phyloP scores from a whole-genome alignment of 1,140 invertebrate species.

The Zaprionus ghesquierei region DNA sequence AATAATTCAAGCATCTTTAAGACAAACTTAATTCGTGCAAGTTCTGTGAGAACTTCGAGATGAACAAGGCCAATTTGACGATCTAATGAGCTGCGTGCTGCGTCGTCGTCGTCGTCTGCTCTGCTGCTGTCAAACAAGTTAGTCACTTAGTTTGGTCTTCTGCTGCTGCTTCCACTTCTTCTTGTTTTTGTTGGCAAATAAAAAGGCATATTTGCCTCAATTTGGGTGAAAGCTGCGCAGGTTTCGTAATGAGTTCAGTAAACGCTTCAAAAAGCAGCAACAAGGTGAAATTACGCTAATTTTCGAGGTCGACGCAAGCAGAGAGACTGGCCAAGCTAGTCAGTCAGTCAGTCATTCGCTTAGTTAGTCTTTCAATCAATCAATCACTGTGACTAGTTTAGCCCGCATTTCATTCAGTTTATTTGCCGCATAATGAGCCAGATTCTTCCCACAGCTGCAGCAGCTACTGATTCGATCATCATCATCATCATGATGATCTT shows the following conservation, averaged over 20 bases:
- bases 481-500: slow-evolving; percentile 19
- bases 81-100: neutral
- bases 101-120: neutral
- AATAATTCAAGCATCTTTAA: no score
- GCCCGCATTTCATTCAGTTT: slow-evolving; percentile 33
- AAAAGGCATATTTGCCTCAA: slow-evolving; percentile 21
- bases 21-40: neutral
- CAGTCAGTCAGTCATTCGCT: slow-evolving; percentile 15
- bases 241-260: slow-evolving; percentile 22
- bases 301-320: slow-evolving; percentile 15
- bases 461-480: slow-evolving; percentile 10
- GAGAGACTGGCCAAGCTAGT: slow-evolving; percentile 1
- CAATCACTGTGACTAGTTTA: slow-evolving; percentile 6
- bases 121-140: slow-evolving; percentile 4
- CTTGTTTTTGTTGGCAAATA: slow-evolving; percentile 9
- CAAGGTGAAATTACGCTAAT: slow-evolving; percentile 47
- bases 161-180: no score
- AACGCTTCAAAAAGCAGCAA: slow-evolving; percentile 17
- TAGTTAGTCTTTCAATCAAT: slow-evolving; percentile 38
- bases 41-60: neutral
- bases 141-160: slow-evolving; percentile 11
- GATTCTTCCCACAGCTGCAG: slow-evolving; percentile 35
- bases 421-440: slow-evolving; percentile 20
- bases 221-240: slow-evolving; percentile 44
- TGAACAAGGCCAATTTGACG: neutral